phyloP scores from a whole-genome alignment of 1,140 invertebrate species.

The Steinernema feltiae region DNA sequence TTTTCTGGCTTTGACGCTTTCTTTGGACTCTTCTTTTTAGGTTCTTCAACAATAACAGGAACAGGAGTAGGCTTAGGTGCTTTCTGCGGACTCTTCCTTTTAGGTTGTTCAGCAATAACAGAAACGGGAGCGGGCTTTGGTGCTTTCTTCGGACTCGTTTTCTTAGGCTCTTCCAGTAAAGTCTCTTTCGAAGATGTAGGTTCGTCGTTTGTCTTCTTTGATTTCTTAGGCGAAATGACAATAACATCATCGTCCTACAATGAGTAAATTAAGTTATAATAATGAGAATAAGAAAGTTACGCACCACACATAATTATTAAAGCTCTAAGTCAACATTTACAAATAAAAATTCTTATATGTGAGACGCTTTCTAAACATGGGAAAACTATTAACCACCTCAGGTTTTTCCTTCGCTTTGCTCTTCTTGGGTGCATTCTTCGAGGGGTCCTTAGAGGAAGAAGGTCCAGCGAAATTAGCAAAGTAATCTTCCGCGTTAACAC shows the following conservation, averaged over 20 bases:
- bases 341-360: not conserved
- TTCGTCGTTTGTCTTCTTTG: not conserved
- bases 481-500: not conserved
- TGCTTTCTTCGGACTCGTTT: not conserved
- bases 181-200: not conserved
- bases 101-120: too few relatives aligned
- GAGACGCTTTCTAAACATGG: not conserved
- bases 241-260: constrained; percentile 3
- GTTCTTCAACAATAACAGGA: not conserved
- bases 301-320: not conserved
- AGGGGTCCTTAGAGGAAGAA: not conserved
- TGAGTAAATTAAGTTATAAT: not conserved
- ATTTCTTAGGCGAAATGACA: not conserved
- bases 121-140: too few relatives aligned
- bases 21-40: not conserved
- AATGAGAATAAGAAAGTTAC: not conserved
- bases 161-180: not conserved
- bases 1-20: not conserved
- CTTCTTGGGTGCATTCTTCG: not conserved
- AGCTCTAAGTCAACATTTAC: not conserved
- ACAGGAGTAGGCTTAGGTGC: too few relatives aligned
- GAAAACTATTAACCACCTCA: not conserved
- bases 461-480: not conserved
- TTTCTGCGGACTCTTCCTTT: not conserved
- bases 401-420: not conserved